A percentile compares a stretch with the other conserved stretches of the same genome.
Conservation (phyloP, 2,113 vertebrate species). For the Mellivora capensis region DNA sequence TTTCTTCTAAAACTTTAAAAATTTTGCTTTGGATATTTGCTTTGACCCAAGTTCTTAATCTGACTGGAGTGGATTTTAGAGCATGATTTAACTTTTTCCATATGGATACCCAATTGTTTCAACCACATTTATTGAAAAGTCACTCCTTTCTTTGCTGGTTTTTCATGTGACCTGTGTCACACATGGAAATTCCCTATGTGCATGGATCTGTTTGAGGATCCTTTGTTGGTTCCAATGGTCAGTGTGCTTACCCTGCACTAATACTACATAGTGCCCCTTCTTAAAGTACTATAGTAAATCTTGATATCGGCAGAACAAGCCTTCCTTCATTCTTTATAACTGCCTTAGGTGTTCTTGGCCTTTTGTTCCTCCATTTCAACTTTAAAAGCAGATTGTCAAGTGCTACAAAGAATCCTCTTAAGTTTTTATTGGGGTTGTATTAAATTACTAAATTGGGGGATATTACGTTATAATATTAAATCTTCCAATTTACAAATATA, state of each 20-base stretch:
- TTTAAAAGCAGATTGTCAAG: neutral
- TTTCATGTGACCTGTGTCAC: neutral
- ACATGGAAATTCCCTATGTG: neutral
- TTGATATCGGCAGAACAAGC: neutral
- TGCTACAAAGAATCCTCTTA: neutral
- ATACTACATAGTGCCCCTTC: neutral
- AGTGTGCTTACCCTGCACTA: neutral
- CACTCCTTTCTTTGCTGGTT: neutral
- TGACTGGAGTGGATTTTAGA: neutral
- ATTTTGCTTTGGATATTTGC: slow-evolving; percentile 25
- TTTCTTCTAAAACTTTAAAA: slow-evolving; percentile 1
- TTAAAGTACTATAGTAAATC: neutral
- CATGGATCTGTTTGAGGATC: neutral
- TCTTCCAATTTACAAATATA: neutral
- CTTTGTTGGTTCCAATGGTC: neutral
- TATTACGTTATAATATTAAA: neutral
- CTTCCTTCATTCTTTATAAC: neutral
- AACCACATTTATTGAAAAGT: neutral
- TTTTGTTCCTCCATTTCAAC: slow-evolving; percentile 12
- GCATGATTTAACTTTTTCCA: neutral
- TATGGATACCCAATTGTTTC: neutral
- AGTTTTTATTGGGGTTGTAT: neutral
- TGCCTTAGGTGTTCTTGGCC: neutral
- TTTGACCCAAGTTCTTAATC: slow-evolving; percentile 44
- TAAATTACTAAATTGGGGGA: neutral